A percentile compares a stretch with the other conserved stretches of the same genome.
These are phyloP conservation scores for Oxyruncus cristatus DNA, from an alignment of 2,113 vertebrate genomes.

Conservation along the genomic window DNA sequence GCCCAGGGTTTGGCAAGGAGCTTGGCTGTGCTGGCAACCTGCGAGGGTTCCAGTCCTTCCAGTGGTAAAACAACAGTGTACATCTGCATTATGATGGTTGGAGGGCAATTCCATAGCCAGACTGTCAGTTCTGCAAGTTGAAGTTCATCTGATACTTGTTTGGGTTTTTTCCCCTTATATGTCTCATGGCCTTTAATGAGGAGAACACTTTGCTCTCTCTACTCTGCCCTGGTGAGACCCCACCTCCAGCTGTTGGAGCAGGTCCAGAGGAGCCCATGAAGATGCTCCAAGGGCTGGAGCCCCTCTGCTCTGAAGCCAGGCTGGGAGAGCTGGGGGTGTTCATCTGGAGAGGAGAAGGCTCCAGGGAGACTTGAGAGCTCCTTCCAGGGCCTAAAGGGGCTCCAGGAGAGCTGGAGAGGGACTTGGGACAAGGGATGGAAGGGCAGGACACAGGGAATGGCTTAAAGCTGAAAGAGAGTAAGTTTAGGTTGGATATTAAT, in stretches of 20 bases:
- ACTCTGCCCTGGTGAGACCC: neutral
- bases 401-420: neutral
- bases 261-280: neutral
- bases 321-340: neutral
- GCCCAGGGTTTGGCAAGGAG: neutral
- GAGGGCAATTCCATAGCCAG: neutral
- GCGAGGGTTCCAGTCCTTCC: neutral
- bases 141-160: neutral
- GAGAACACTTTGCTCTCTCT: neutral
- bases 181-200: neutral
- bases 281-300: neutral
- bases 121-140: neutral
- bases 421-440: neutral
- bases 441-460: neutral
- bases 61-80: neutral
- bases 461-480: neutral
- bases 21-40: neutral
- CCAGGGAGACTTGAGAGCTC: neutral
- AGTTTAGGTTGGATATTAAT: rapidly evolving
- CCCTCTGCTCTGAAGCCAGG: neutral
- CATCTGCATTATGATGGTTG: neutral
- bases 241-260: neutral
- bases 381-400: rapidly evolving
- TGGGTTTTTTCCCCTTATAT: neutral
- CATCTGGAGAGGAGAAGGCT: neutral